Evolutionary conservation across 2,888 invertebrate genomes (phyloP).

Genomic region (Epistrophella euchroma): DNA sequence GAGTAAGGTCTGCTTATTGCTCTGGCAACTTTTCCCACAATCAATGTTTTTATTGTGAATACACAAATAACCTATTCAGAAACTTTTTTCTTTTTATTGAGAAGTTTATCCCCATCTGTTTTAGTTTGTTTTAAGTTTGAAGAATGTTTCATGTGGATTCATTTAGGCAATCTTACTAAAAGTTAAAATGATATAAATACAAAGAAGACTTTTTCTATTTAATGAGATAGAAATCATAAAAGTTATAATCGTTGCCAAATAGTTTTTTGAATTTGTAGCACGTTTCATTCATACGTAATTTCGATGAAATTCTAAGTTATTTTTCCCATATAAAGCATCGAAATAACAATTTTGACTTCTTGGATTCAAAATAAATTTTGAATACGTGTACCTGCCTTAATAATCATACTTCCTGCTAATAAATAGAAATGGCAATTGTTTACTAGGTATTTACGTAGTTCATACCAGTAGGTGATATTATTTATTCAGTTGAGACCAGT

Average conservation of each 20-base stretch:
- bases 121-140: background rate
- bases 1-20: background rate
- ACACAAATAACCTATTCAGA: background rate
- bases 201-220: conserved; percentile 8
- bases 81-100: background rate
- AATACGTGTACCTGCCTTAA: background rate
- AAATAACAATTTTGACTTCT: background rate
- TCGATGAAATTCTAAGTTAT: background rate
- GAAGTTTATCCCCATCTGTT: background rate
- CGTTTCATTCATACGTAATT: background rate
- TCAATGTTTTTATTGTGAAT: background rate
- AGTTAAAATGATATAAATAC: background rate
- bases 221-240: background rate
- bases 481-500: conserved; percentile 2
- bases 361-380: background rate
- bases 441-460: background rate
- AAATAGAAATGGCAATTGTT: background rate
- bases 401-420: background rate
- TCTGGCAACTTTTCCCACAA: background rate
- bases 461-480: background rate
- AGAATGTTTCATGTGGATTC: background rate
- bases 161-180: background rate
- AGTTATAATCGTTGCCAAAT: background rate
- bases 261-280: no score
- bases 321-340: background rate